Base-by-base conservation (phyloP, 2,113 vertebrate genomes). In the Sinosuthora webbiana region DNA sequence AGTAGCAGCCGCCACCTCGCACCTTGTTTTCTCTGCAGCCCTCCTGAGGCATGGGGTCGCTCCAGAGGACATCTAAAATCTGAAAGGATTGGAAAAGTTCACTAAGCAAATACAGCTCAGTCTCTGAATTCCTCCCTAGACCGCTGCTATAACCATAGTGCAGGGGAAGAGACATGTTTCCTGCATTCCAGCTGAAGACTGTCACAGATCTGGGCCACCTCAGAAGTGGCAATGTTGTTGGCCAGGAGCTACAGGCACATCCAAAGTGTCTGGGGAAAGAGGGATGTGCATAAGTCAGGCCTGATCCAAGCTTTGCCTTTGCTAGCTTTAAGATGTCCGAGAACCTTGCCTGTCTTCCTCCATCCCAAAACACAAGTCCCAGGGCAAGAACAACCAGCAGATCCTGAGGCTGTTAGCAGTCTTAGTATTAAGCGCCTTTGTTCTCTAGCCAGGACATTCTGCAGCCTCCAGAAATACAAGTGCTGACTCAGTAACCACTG, bases 21-120 rank as follows among this genome's bases (percentile, higher is more conserved):
- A 99, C 97, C 0, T 97, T 95, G 33, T 99, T 99, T 44, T 97
- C 97, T 55, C 95, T 94, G 94, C 99, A 99, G 94, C 99, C 99
- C 11, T 99, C 98, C 94, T 99, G 99, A 44, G 98, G 76, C 98
- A 98, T 98, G 10, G 99, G 99, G 42, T 99, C 99, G 4, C 99
- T 99, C 99, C 99, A 99, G 68, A 99, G 93, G 45, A 99, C 63
- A 60, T 99, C 99, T 35, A 99, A 97, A 37, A 99, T 96, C 99
- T 99, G 81, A 30, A 85, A 64, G 33, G 47, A 47, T 76, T 42
- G 13, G 49, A 39, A 68, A 57, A 37, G 19, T 31, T 49, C 20
- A 2, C 37, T 30, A 39, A 70, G 59, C 17, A 83, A 60, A 49
- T 23, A 49, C 9, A 85, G 62, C 22, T 59, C 25, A 12, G 0